A percentile compares a stretch with the other conserved stretches of the same genome.
Conservation (phyloP, 2,888 invertebrate species). For the Cephus nigrinus region DNA sequence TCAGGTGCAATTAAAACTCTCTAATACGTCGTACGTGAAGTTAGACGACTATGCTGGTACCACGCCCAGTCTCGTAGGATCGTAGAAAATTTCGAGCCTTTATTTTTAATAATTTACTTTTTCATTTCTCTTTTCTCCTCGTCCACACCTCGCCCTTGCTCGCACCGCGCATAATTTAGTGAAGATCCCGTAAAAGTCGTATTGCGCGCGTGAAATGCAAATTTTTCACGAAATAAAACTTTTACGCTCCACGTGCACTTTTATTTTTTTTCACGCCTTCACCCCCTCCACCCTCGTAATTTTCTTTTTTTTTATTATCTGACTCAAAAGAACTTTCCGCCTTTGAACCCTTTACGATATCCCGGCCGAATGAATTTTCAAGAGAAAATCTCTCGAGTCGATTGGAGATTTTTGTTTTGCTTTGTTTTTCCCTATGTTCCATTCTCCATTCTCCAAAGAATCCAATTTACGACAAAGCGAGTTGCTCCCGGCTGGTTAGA, state of each 20-base stretch:
- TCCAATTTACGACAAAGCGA: background rate
- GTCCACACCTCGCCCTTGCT: too few species aligned
- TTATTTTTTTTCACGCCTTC: background rate
- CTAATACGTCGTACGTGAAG: too few species aligned
- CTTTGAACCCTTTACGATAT: background rate
- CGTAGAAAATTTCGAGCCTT: background rate
- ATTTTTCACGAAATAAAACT: background rate
- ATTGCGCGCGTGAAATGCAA: background rate
- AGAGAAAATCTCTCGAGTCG: background rate
- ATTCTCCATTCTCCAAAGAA: background rate
- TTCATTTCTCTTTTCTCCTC: background rate
- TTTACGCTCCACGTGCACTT: background rate
- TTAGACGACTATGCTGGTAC: background rate
- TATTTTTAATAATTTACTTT: background rate
- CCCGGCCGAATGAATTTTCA: background rate
- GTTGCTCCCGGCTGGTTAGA: background rate
- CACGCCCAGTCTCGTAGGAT: background rate
- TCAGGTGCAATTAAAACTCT: background rate
- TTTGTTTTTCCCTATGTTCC: background rate
- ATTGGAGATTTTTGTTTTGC: background rate
- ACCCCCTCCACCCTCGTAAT: background rate
- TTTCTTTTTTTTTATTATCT: background rate
- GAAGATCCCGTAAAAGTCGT: background rate
- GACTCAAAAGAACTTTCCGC: background rate
- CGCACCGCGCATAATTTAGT: background rate